Base-by-base conservation (phyloP, 1,140 invertebrate genomes). In the Philotrypesis tridentata region DNA sequence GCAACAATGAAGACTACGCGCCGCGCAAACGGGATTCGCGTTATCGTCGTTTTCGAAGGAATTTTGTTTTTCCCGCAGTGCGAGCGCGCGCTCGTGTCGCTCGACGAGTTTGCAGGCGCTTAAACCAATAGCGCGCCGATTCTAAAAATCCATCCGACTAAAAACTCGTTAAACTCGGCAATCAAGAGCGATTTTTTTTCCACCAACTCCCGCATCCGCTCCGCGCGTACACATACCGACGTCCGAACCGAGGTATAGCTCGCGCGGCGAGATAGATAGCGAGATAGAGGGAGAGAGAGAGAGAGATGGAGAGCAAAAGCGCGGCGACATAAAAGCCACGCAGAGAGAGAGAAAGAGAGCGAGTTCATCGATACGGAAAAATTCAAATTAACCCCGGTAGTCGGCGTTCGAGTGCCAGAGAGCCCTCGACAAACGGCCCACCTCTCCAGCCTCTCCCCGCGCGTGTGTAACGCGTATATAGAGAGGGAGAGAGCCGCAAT, bases 351-450 rank as follows among this genome's bases (percentile, higher is more conserved):
- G 40, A 14, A 61, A 68, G 40, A 73, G 65, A n/a, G 65, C 14
- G 25, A 3, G 61, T 60, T 60, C 80, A 43, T 14, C 63, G 72
- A 61, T 25, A 70, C 70, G 79, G 79, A 80, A 80, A 80, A 74
- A 74, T 75, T 75, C 65, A 80, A 80, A 80, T 80, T 68, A 80
- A 74, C 60, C 21, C 12, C 31, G 4, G 0, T 33, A 48, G 27
- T 48, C 61, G 25, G 1, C 33, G 27, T 48, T 67, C 12, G 17
- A 67, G 3, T n/a, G 25, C 55, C 27, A 17, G 55, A 9, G 40
- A 55, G 21, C 37, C 7, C 12, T 21, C 33, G 9, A 25, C 27
- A n/a, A n/a, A n/a, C n/a, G n/a, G n/a, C n/a, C n/a, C n/a, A n/a
- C n/a, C n/a, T n/a, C n/a, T n/a, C n/a, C n/a, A n/a, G n/a, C n/a